Conservation (phyloP, 2,888 invertebrate genomes). For the Dastarcus helophoroides region DNA sequence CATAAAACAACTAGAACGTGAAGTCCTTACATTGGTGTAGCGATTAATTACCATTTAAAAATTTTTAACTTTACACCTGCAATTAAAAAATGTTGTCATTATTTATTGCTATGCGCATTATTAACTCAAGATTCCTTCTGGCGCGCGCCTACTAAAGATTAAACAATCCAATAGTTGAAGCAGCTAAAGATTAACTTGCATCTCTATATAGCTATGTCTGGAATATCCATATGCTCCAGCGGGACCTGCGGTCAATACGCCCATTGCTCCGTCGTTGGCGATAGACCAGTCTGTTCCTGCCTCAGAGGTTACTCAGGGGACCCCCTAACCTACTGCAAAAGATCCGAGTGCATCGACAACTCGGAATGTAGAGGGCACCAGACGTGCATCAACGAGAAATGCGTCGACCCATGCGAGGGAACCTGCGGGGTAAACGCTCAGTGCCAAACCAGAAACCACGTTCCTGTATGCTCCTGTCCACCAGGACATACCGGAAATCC, state of each 20-base stretch:
- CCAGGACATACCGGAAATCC: conserved; percentile 70
- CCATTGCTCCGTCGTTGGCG: conserved; percentile 42
- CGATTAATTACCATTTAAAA: too few species aligned
- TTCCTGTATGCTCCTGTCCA: conserved; percentile 70
- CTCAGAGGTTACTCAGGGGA: conserved; percentile 70
- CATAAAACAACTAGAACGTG: too few species aligned
- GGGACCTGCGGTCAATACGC: conserved; percentile 58
- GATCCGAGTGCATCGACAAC: conserved; percentile 46
- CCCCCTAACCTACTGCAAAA: conserved; percentile 59
- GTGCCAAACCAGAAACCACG: conserved; percentile 65
- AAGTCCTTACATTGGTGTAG: too few species aligned
- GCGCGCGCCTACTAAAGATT: too few species aligned
- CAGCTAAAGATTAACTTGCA: not conserved
- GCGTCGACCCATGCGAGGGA: conserved; percentile 67
- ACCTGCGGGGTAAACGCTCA: conserved; percentile 65
- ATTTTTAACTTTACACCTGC: too few species aligned
- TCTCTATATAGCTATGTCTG: conserved; percentile 13
- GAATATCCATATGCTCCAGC: conserved; percentile 35
- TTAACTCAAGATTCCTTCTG: too few species aligned
- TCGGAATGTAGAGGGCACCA: conserved; percentile 62
- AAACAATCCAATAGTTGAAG: not conserved
- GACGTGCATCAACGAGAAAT: conserved; percentile 64
- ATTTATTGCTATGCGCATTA: too few species aligned
- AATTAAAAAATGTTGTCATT: too few species aligned
- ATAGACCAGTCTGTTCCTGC: conserved; percentile 64